Evolutionary conservation across 2,113 vertebrate genomes (phyloP).

Genomic region (Xenus cinereus): DNA sequence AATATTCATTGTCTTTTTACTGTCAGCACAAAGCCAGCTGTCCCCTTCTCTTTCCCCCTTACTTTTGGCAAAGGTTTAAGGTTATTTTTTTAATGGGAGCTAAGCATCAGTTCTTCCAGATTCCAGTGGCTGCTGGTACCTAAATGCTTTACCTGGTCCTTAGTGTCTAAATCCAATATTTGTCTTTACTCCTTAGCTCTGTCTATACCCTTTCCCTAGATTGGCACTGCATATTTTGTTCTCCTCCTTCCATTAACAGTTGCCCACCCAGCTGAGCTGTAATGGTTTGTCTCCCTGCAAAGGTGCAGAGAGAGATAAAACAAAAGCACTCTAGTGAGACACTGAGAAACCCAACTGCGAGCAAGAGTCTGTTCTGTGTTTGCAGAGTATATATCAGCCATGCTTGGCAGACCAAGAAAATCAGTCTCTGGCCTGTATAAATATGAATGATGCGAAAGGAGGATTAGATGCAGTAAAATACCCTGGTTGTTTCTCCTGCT

Average conservation of each 20-base stretch:
- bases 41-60: not conserved
- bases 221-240: not conserved
- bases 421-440: not conserved
- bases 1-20: not conserved
- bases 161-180: not conserved
- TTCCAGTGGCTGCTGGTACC: not conserved
- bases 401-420: constrained; percentile 26
- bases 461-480: not conserved
- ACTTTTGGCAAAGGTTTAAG: not conserved
- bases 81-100: not conserved
- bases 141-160: not conserved
- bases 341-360: not conserved
- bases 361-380: not conserved
- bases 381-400: not conserved
- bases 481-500: not conserved
- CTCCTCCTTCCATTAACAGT: not conserved
- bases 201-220: not conserved
- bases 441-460: constrained; percentile 13
- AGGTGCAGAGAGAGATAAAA: constrained; percentile 16
- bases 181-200: not conserved
- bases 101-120: not conserved
- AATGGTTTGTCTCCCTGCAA: not conserved
- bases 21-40: not conserved
- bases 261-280: not conserved
- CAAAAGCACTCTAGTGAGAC: not conserved